Conservation (phyloP, 2,888 invertebrate species). For the Malthinus seriepunctatus region DNA sequence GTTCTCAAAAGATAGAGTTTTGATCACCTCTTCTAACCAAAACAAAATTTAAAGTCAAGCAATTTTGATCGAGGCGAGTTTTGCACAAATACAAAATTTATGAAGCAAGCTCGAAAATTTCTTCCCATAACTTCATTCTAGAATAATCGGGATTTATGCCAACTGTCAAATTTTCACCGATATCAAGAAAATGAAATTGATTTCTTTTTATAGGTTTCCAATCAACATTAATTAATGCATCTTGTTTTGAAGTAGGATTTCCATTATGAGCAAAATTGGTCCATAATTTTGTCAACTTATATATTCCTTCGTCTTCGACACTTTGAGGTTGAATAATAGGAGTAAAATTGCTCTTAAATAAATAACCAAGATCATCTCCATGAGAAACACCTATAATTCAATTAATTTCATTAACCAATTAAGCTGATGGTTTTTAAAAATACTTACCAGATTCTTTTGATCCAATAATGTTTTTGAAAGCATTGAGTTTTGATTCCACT, state of each 20-base stretch:
- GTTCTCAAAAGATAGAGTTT: too few relatives aligned
- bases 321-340: constrained; percentile 29
- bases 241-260: constrained; percentile 34
- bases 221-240: constrained; percentile 20
- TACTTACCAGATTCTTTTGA: not conserved
- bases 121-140: constrained; percentile 38
- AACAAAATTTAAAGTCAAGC: too few relatives aligned
- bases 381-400: constrained; percentile 38
- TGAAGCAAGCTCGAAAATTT: not conserved
- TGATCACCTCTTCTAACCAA: too few relatives aligned
- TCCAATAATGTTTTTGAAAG: not conserved
- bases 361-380: constrained; percentile 42
- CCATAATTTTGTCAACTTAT: constrained; percentile 40
- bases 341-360: constrained; percentile 36
- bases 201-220: constrained; percentile 40
- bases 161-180: constrained; percentile 38
- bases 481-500: constrained; percentile 2
- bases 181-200: constrained; percentile 41
- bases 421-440: too few relatives aligned
- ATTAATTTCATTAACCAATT: not conserved
- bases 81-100: too few relatives aligned
- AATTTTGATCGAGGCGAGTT: too few relatives aligned
- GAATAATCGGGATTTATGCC: constrained; percentile 39
- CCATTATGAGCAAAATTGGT: constrained; percentile 42
- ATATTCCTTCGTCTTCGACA: constrained; percentile 33